phyloP scores from a whole-genome alignment of 1,140 invertebrate genomes.

The Hyles vespertilio region DNA sequence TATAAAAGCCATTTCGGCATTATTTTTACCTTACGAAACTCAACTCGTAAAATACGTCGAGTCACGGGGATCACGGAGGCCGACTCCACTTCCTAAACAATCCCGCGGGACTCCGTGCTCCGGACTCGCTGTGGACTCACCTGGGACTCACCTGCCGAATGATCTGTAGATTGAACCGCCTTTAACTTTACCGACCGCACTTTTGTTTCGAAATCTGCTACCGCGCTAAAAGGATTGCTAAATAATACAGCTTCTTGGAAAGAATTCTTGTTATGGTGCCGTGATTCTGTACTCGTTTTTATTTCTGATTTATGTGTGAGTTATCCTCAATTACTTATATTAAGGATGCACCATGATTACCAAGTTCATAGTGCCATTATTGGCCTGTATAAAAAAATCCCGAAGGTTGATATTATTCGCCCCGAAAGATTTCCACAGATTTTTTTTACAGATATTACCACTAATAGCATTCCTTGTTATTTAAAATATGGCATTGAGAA shows the following conservation, averaged over 20 bases:
- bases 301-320: neutral
- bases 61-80: constrained; percentile 36
- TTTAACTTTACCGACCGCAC: constrained; percentile 43
- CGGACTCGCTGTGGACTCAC: constrained; percentile 22
- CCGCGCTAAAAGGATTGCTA: constrained; percentile 5
- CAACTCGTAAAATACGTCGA: constrained; percentile 25
- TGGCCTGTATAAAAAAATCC: too few species aligned
- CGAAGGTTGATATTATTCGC: too few species aligned
- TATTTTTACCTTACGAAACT: neutral
- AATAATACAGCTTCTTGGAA: constrained; percentile 9
- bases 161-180: constrained; percentile 26
- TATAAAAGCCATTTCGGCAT: constrained; percentile 6
- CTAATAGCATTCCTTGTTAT: too few species aligned
- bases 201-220: constrained; percentile 22
- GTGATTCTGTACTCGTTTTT: neutral
- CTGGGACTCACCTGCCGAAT: constrained; percentile 41
- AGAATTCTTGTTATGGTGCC: too few species aligned
- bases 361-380: too few species aligned
- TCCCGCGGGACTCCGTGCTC: constrained; percentile 30
- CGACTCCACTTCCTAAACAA: constrained; percentile 38
- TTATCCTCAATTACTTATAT: too few species aligned
- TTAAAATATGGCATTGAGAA: too few species aligned
- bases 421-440: too few species aligned
- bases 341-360: too few species aligned
- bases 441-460: too few species aligned